These are phyloP conservation scores for Gobius niger DNA, from an alignment of 2,113 vertebrate species.

Conservation along the genomic window DNA sequence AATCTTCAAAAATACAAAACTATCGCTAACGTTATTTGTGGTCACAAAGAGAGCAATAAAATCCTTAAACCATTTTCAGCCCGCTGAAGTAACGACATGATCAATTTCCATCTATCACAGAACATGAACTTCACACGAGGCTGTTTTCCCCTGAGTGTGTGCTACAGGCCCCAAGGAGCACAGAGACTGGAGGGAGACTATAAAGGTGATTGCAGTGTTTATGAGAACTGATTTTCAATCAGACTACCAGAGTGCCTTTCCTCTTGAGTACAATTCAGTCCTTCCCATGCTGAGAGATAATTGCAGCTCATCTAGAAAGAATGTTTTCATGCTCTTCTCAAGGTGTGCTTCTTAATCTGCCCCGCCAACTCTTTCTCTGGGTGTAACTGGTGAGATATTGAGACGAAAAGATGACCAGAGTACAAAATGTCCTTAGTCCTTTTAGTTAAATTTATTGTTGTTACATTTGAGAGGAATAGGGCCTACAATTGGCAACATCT, in stretches of 20 bases:
- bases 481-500: neutral
- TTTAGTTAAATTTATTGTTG: no score
- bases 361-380: slow-evolving; percentile 17
- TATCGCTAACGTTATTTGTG: neutral
- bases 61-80: slow-evolving; percentile 35
- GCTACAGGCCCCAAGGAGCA: slow-evolving; percentile 53
- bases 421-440: neutral
- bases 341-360: slow-evolving; percentile 19
- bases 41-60: slow-evolving; percentile 27
- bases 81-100: slow-evolving; percentile 44
- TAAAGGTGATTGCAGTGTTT: slow-evolving; percentile 68
- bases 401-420: slow-evolving; percentile 43
- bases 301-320: slow-evolving; percentile 58
- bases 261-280: slow-evolving; percentile 62
- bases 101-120: slow-evolving; percentile 39
- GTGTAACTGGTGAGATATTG: slow-evolving; percentile 33
- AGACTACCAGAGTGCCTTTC: slow-evolving; percentile 61
- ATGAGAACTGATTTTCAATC: slow-evolving; percentile 70
- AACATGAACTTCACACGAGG: slow-evolving; percentile 44
- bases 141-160: slow-evolving; percentile 43
- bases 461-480: slow-evolving; percentile 17
- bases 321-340: slow-evolving; percentile 39
- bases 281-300: slow-evolving; percentile 53
- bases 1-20: neutral
- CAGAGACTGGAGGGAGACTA: slow-evolving; percentile 54